A percentile compares a stretch with the other conserved stretches of the same genome.
Conservation (phyloP, 2,888 invertebrate species). For the Nomada flava region DNA sequence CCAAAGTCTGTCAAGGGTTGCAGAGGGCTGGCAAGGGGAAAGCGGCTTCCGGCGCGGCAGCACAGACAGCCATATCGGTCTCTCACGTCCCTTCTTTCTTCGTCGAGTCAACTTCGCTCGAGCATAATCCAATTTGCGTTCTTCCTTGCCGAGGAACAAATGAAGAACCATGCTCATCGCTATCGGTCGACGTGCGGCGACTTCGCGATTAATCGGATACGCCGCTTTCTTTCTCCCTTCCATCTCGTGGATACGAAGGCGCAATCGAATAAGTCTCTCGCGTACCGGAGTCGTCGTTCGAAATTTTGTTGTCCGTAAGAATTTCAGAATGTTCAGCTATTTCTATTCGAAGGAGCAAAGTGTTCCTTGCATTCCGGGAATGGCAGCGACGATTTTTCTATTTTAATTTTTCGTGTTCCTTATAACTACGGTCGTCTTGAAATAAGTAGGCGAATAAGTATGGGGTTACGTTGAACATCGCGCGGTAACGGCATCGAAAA, state of each 20-base stretch:
- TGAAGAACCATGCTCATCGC: slow-evolving; percentile 76
- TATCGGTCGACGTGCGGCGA: slow-evolving; percentile 81
- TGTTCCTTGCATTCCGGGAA: too few relatives aligned
- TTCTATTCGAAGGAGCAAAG: too few relatives aligned
- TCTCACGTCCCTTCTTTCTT: slow-evolving; percentile 51
- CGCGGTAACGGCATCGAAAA: slow-evolving; percentile 6
- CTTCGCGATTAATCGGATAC: slow-evolving; percentile 76
- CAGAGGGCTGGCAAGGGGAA: slow-evolving; percentile 33
- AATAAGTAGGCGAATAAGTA: too few relatives aligned
- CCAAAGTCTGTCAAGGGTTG: slow-evolving; percentile 45
- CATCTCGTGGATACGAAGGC: background rate
- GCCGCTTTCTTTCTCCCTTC: background rate
- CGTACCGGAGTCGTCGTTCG: too few relatives aligned
- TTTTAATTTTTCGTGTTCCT: too few relatives aligned
- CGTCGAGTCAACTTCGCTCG: slow-evolving; percentile 56
- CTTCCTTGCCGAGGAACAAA: slow-evolving; percentile 67
- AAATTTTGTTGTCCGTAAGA: too few relatives aligned
- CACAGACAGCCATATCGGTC: slow-evolving; percentile 61
- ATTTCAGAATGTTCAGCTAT: too few relatives aligned
- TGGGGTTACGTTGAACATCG: background rate
- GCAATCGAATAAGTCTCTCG: background rate
- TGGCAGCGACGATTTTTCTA: too few relatives aligned
- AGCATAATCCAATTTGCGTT: slow-evolving; percentile 83
- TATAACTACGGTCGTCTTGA: too few relatives aligned
- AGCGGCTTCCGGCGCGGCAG: slow-evolving; percentile 65